These are phyloP conservation scores for Drosophila lini DNA, from an alignment of 1,140 invertebrate genomes.

Conservation along the genomic window DNA sequence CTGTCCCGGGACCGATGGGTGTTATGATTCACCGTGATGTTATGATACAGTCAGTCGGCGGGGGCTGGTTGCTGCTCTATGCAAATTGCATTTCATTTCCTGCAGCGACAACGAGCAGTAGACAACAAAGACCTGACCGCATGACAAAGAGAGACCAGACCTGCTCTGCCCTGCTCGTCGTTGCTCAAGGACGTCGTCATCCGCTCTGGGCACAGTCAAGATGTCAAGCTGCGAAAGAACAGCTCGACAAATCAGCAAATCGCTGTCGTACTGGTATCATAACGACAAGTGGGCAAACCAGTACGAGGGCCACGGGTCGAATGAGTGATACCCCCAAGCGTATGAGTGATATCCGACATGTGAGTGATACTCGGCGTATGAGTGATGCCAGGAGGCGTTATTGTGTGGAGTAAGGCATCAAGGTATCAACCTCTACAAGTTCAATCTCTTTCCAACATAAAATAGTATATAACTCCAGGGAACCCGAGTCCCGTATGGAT, in stretches of 20 bases:
- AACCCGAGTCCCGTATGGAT: background rate
- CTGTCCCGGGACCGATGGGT: conserved; percentile 20
- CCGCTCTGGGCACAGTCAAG: conserved; percentile 5
- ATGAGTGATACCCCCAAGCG: conserved; percentile 22
- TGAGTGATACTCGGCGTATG: conserved; percentile 12
- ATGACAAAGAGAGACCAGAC: conserved; percentile 10
- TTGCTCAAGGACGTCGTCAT: conserved; percentile 36
- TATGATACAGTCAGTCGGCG: conserved; percentile 26
- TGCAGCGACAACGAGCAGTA: conserved; percentile 61
- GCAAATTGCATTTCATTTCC: conserved; percentile 75
- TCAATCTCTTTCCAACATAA: background rate
- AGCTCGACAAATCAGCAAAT: conserved; percentile 53
- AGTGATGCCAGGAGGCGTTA: conserved; percentile 3
- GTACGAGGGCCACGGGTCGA: conserved; percentile 13
- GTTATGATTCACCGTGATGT: conserved; percentile 59
- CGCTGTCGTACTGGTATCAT: conserved; percentile 25
- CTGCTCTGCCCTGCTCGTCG: conserved; percentile 5
- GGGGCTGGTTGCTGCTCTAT: conserved; percentile 32
- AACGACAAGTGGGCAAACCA: conserved; percentile 24
- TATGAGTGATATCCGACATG: conserved; percentile 7
- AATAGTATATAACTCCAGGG: background rate
- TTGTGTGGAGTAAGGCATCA: background rate
- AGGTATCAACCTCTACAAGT: background rate
- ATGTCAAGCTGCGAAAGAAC: conserved; percentile 61
- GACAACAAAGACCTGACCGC: conserved; percentile 50